Evolutionary conservation across 2,113 vertebrate genomes (phyloP), one percentile per base, ranked within the genome.

Genomic region (Channa argus): DNA sequence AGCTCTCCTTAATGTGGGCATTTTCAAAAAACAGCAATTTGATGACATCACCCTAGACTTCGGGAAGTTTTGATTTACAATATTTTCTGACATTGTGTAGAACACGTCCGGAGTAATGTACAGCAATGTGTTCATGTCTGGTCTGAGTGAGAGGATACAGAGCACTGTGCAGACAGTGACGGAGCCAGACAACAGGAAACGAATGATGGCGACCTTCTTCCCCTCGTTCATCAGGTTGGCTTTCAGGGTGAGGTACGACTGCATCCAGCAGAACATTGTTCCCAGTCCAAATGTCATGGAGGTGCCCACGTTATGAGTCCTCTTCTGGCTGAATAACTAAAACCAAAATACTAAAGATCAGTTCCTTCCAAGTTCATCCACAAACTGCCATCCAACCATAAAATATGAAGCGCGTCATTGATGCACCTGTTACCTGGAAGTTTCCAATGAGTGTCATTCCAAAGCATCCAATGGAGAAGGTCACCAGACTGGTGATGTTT

Each of bases 391-490:
- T 24, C 24, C 24, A 24, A 24, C 1, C 24, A 24, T 24, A 24
- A 24, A 24, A 24, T 24, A 24, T 24, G 1, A 24, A 24, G 24
- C 24, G 1, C 24, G 24, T 24, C 24, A 24, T 24, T 24, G 24
- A 24, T 24, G 24, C 24, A 24, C 24, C 24, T 24, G 8, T 70
- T 54, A 98, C 97, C 97, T 98, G 97, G 76, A 97, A 96, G 89
- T 98, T 99, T 86, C 96, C 97, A 0, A 98, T 89, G 0, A 99
- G 85, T 0, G 96, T 98, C 96, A 98, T 96, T 56, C 97, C 97
- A 61, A 97, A 96, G 83, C 95, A 97, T 68, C 90, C 91, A 52
- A 95, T 39, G 36, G 94, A 96, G 55, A 97, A 88, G 0, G 87
- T 85, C 82, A 93, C 93, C 87, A 97, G 72, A 61, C 96, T 93